phyloP scores from a whole-genome alignment of 2,797 vertebrate genomes.

The Enteromius thamalakanensis region DNA sequence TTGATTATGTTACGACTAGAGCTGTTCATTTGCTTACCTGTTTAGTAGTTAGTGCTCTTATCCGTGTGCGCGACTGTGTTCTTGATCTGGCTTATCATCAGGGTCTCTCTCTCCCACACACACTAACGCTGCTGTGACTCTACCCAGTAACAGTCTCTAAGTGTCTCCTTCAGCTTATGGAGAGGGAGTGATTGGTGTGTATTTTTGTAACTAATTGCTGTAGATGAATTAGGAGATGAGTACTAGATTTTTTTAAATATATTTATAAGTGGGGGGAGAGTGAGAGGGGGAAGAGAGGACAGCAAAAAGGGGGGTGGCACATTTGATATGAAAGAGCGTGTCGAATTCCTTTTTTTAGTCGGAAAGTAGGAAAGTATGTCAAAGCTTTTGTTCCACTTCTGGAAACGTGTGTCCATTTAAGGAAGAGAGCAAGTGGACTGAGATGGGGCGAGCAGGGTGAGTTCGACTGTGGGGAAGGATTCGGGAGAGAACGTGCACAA shows the following conservation, averaged over 20 bases:
- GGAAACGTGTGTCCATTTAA: slow-evolving; percentile 53
- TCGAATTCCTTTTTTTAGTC: slow-evolving; percentile 55
- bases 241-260: slow-evolving; percentile 30
- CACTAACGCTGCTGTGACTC: slow-evolving; percentile 54
- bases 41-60: slow-evolving; percentile 10
- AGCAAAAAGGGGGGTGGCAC: slow-evolving; percentile 47
- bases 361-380: slow-evolving; percentile 60
- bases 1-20: background rate
- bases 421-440: slow-evolving; percentile 47
- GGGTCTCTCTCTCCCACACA: slow-evolving; percentile 9
- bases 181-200: slow-evolving; percentile 74
- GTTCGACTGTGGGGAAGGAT: slow-evolving; percentile 28
- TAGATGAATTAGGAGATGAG: slow-evolving; percentile 67
- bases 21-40: slow-evolving; percentile 11
- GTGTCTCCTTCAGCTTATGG: slow-evolving; percentile 66
- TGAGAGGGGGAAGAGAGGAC: slow-evolving; percentile 20
- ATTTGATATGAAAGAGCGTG: slow-evolving; percentile 46
- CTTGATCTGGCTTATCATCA: slow-evolving; percentile 20
- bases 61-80: slow-evolving; percentile 3
- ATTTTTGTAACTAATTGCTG: slow-evolving; percentile 82
- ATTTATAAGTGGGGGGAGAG: slow-evolving; percentile 16
- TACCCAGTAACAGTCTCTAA: slow-evolving; percentile 78
- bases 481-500: slow-evolving; percentile 13
- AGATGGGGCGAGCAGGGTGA: slow-evolving; percentile 28
- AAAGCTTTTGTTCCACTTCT: slow-evolving; percentile 57